Evolutionary conservation across 2,797 vertebrate genomes (phyloP).

Genomic region (Uromys caudimaculatus): DNA sequence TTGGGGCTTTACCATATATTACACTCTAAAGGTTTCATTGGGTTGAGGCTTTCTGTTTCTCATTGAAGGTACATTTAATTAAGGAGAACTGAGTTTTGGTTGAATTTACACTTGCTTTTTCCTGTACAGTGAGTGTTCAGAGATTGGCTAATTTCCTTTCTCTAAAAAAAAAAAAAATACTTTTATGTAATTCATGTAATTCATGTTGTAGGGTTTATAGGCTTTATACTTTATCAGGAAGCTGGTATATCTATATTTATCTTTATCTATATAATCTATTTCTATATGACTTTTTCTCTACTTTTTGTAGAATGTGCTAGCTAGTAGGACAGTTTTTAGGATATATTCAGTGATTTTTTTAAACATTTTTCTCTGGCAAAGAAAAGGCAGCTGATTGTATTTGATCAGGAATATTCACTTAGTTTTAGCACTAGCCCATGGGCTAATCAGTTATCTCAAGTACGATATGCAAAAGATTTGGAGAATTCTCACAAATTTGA

Average conservation of each 20-base stretch:
- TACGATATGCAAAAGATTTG: neutral
- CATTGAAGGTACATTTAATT: neutral
- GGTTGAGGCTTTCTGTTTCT: neutral
- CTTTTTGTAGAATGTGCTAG: neutral
- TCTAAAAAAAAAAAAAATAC: neutral
- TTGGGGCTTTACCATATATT: neutral
- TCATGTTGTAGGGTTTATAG: neutral
- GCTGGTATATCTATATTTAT: neutral
- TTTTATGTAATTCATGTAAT: constrained; percentile 1
- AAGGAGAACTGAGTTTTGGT: neutral
- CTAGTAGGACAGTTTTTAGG: neutral
- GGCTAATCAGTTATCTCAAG: neutral
- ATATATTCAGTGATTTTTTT: neutral
- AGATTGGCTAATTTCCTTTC: neutral
- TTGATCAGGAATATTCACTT: neutral
- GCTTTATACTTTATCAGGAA: neutral
- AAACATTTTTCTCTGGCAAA: neutral
- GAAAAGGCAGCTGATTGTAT: neutral
- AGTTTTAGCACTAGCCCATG: neutral
- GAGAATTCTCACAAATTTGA: neutral
- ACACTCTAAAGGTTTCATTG: neutral
- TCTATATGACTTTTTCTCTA: neutral
- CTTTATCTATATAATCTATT: neutral
- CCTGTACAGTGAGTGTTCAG: neutral
- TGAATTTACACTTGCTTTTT: neutral